phyloP scores from a whole-genome alignment of 2,888 invertebrate genomes.

The Drosophila macrothrix region DNA sequence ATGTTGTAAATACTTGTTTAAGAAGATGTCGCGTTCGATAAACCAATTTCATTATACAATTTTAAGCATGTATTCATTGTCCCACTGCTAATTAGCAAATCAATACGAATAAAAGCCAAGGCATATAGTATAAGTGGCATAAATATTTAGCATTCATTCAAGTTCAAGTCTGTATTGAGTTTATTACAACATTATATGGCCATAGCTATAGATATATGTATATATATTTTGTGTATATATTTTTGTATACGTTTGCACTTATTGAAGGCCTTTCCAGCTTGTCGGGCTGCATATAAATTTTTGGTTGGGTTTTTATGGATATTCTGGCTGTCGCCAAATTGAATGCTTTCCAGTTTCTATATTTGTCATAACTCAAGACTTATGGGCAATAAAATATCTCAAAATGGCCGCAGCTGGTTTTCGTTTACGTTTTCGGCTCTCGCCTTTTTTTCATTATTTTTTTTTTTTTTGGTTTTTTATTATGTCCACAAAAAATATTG shows the following conservation, averaged over 20 bases:
- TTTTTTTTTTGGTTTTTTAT: slow-evolving; percentile 17
- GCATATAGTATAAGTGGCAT: neutral
- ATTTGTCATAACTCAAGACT: slow-evolving; percentile 75
- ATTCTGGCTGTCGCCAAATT: slow-evolving; percentile 65
- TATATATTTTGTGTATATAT: slow-evolving; percentile 2
- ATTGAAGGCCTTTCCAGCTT: slow-evolving; percentile 55
- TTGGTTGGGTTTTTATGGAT: slow-evolving; percentile 61
- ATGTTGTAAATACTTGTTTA: slow-evolving; percentile 21
- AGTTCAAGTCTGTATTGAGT: slow-evolving; percentile 44
- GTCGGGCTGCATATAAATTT: slow-evolving; percentile 62
- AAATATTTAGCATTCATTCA: slow-evolving; percentile 27
- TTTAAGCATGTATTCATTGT: neutral
- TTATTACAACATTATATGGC: slow-evolving; percentile 26
- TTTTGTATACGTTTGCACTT: slow-evolving; percentile 29
- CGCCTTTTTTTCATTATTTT: slow-evolving; percentile 1
- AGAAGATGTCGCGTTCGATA: neutral
- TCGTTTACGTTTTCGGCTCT: slow-evolving; percentile 29
- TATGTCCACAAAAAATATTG: slow-evolving; percentile 22
- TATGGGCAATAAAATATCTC: slow-evolving; percentile 72
- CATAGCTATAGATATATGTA: slow-evolving; percentile 2
- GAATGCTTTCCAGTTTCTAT: slow-evolving; percentile 75
- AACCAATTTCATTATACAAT: neutral
- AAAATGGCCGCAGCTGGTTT: slow-evolving; percentile 78
- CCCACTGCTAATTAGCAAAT: slow-evolving; percentile 36
- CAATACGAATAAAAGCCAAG: neutral